Evolutionary conservation across 2,888 invertebrate species (phyloP), one percentile per base, ranked within the genome.

Genomic region (Archips crataeganus): DNA sequence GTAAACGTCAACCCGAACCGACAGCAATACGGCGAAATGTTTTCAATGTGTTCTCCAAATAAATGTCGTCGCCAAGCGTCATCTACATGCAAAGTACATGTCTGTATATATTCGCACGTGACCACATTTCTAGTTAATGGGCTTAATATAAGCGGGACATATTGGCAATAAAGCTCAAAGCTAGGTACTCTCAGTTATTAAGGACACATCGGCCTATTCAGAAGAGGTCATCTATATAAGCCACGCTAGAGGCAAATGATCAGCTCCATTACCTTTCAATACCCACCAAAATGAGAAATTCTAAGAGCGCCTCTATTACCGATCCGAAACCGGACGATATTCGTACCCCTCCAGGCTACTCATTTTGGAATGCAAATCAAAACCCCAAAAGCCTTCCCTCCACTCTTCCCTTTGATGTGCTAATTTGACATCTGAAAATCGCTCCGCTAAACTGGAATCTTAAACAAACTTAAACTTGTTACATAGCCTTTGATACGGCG

Each of bases 281-380:
- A 73, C 59, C 66, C 9, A n/a, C 36, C 57, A 59, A 59, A 69
- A 63, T 59, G 64, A 68, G 36, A 49, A 63, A 32, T 60, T 60
- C 64, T 69, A 60, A 64, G 68, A 69, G 57, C 61, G 32, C 59
- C 59, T 59, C 65, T 65, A 59, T 68, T 68, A 39, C 59, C 54
- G 57, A 32, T n/a, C 36, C 51, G 32, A 60, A 63, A n/a, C 72
- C 60, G 32, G 51, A 13, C 42, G 61, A 32, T 15, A 57, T 32
- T 10, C 39, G 39, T 39, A 39, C 51, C 59, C 63, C 72, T 39
- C 65, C n/a, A 42, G 80, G 77, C 78, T 79, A 78, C 80, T 83
- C 88, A 89, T 90, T 92, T 92, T 91, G 92, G 90, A 89, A 92
- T 93, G 93, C 89, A 93, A 93, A 93, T 93, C 88, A 82, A 85